phyloP scores from a whole-genome alignment of 2,888 invertebrate genomes.

The Selenia dentaria region DNA sequence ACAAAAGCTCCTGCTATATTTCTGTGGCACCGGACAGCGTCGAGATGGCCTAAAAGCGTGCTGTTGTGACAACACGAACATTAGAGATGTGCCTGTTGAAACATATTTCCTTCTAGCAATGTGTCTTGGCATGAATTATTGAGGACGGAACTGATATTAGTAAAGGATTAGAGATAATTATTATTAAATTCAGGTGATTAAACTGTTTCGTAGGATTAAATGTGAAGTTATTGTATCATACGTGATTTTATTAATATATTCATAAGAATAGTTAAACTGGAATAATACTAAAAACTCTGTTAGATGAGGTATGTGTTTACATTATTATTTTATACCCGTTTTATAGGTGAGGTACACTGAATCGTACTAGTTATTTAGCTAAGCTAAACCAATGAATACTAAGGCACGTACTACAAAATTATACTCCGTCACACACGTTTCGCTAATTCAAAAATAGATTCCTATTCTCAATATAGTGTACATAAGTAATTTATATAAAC shows the following conservation, averaged over 20 bases:
- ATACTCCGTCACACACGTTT: background rate
- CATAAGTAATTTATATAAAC: too few relatives aligned
- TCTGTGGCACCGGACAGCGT: slow-evolving; percentile 46
- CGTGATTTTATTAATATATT: too few relatives aligned
- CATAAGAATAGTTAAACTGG: too few relatives aligned
- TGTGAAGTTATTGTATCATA: too few relatives aligned
- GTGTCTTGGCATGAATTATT: slow-evolving; percentile 29
- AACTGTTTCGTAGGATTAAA: background rate
- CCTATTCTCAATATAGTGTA: too few relatives aligned
- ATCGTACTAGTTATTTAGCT: too few relatives aligned
- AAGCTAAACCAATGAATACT: too few relatives aligned
- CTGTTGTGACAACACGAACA: slow-evolving; percentile 55
- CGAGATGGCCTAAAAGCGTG: slow-evolving; percentile 53
- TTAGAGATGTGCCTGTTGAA: slow-evolving; percentile 48
- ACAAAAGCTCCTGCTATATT: slow-evolving; percentile 57
- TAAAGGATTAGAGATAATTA: slow-evolving; percentile 20
- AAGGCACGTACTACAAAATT: too few relatives aligned
- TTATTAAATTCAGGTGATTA: slow-evolving; percentile 1
- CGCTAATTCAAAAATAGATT: background rate
- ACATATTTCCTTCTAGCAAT: slow-evolving; percentile 42
- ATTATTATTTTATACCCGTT: too few relatives aligned
- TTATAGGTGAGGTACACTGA: too few relatives aligned
- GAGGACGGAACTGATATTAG: slow-evolving; percentile 22
- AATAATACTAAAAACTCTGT: too few relatives aligned
- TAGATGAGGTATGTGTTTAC: too few relatives aligned